These are phyloP conservation scores for human (Homo sapiens) DNA, from an alignment of 2,113 vertebrate genomes.

Conservation along the genomic window DNA sequence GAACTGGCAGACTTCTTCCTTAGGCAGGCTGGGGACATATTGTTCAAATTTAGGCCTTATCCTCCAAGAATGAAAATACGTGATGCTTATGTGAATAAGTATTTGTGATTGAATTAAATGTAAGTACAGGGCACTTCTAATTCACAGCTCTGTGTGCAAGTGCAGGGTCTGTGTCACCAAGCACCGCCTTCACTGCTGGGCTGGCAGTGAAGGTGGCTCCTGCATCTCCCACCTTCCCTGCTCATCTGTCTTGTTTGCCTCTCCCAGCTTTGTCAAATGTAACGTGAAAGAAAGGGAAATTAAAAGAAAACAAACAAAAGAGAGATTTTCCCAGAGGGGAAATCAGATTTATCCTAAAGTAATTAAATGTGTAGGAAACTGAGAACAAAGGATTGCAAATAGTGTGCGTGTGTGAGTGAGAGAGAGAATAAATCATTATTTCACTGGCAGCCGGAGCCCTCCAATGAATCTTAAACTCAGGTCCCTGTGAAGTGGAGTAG, in stretches of 20 bases:
- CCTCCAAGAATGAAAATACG: slow-evolving; percentile 72
- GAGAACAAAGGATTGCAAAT: slow-evolving; percentile 71
- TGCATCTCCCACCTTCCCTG: background rate
- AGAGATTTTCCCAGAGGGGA: slow-evolving; percentile 56
- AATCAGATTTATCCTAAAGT: slow-evolving; percentile 75
- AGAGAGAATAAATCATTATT: slow-evolving; percentile 61
- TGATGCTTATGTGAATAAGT: slow-evolving; percentile 71
- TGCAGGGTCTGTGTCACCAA: background rate
- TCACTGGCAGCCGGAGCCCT: slow-evolving; percentile 46
- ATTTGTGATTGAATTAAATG: slow-evolving; percentile 78
- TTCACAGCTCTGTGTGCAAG: background rate
- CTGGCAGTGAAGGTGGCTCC: background rate
- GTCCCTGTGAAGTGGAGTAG: background rate
- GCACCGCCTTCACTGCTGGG: background rate
- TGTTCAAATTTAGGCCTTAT: slow-evolving; percentile 66
- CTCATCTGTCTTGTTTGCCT: slow-evolving; percentile 30
- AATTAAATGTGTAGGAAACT: slow-evolving; percentile 76
- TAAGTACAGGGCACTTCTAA: slow-evolving; percentile 57
- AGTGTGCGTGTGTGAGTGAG: background rate
- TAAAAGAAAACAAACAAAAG: slow-evolving; percentile 72
- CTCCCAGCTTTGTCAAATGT: slow-evolving; percentile 48
- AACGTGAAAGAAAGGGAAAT: slow-evolving; percentile 63
- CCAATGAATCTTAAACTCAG: slow-evolving; percentile 49
- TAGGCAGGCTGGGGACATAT: slow-evolving; percentile 48
- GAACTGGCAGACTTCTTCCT: slow-evolving; percentile 26